These are phyloP conservation scores for Felis chaus DNA, from an alignment of 2,113 vertebrate species.

Conservation along the genomic window DNA sequence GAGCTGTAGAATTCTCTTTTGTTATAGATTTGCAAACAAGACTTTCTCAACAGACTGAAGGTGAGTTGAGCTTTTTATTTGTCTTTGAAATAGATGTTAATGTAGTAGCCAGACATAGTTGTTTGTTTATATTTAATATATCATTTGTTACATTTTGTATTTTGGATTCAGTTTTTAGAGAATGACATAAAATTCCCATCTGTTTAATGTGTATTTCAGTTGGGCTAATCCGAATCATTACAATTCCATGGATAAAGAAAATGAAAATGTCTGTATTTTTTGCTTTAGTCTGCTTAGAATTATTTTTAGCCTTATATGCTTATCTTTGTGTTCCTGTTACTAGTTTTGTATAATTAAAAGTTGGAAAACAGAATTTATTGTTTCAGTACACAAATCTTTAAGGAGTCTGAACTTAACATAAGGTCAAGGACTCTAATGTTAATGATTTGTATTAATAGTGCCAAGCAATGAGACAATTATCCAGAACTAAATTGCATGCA, in stretches of 20 bases:
- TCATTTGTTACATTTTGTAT: background rate
- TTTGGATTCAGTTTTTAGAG: background rate
- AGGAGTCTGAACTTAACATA: background rate
- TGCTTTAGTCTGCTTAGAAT: background rate
- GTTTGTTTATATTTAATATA: background rate
- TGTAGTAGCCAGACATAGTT: background rate
- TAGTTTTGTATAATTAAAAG: background rate
- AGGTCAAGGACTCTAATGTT: background rate
- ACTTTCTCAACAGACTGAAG: constrained; percentile 91
- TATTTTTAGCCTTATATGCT: background rate
- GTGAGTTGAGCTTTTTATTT: constrained; percentile 79
- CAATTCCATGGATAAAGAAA: background rate
- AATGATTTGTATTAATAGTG: background rate
- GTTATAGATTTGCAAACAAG: constrained; percentile 90
- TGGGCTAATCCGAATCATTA: background rate
- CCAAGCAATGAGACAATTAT: background rate
- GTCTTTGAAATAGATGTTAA: constrained; percentile 30
- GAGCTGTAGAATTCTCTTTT: constrained; percentile 79
- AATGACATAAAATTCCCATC: background rate
- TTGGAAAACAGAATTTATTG: background rate
- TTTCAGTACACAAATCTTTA: background rate
- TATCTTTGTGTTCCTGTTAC: background rate
- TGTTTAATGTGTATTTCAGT: background rate
- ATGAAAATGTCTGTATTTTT: background rate
- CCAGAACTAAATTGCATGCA: background rate